These are phyloP conservation scores for Plutomurus gul DNA, from an alignment of 1,140 invertebrate genomes.

Conservation along the genomic window DNA sequence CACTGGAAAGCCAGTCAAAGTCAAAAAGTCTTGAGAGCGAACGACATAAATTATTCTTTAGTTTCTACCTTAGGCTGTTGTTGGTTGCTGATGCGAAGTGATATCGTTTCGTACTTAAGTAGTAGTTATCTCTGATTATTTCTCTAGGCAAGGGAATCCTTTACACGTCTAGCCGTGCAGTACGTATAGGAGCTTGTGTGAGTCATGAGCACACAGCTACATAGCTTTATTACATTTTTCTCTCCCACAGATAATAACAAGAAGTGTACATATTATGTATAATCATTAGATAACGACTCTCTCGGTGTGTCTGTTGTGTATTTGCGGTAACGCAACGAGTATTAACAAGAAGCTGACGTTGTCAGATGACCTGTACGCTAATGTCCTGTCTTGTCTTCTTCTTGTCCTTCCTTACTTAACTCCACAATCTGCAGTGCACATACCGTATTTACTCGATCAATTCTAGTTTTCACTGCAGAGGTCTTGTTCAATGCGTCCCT, in stretches of 20 bases:
- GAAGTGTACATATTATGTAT: neutral
- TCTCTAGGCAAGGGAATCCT: neutral
- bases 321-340: too few relatives aligned
- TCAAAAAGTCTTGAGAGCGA: neutral
- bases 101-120: neutral
- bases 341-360: constrained; percentile 18
- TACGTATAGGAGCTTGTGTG: too few relatives aligned
- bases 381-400: constrained; percentile 18
- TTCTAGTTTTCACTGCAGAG: neutral
- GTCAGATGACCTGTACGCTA: constrained; percentile 16
- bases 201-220: neutral
- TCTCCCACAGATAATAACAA: neutral
- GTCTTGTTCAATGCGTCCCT: neutral
- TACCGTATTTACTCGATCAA: too few relatives aligned
- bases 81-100: neutral
- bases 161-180: too few relatives aligned
- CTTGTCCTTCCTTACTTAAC: neutral
- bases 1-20: too few relatives aligned
- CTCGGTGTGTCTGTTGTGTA: too few relatives aligned
- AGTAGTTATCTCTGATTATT: neutral
- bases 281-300: too few relatives aligned
- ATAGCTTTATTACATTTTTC: neutral
- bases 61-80: neutral
- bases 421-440: too few relatives aligned
- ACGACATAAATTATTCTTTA: constrained; percentile 21